A percentile compares a stretch with the other conserved stretches of the same genome.
Evolutionary conservation across 2,888 invertebrate species (phyloP).

Genomic region (Drosophila birchii): DNA sequence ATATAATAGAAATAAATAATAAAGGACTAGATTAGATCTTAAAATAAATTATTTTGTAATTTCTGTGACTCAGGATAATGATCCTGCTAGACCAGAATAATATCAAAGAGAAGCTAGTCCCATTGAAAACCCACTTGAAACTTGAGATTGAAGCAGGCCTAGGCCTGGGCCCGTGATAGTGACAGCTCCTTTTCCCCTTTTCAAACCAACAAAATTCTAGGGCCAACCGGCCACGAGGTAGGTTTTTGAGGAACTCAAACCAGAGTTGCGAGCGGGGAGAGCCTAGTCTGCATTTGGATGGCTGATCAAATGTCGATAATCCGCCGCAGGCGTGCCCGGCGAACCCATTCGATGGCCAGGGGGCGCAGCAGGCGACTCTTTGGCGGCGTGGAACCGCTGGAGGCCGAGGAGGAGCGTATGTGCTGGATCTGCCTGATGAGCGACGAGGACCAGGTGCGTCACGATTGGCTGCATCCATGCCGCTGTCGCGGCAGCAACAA

Average conservation of each 20-base stretch:
- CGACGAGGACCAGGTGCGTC: slow-evolving; percentile 45
- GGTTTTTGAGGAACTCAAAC: neutral
- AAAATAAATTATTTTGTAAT: too few species aligned
- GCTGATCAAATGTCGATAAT: neutral
- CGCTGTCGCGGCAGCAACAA: slow-evolving; percentile 63
- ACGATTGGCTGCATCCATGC: slow-evolving; percentile 68
- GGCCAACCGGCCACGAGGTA: neutral
- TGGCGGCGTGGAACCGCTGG: slow-evolving; percentile 14
- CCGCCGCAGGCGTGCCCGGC: neutral
- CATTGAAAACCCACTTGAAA: rapidly evolving
- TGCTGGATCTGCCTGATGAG: slow-evolving; percentile 68
- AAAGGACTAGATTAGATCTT: too few species aligned
- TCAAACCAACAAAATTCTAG: neutral
- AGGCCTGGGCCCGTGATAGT: neutral
- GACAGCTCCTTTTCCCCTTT: neutral
- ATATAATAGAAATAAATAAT: too few species aligned
- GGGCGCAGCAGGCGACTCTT: slow-evolving; percentile 16
- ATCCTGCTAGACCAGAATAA: too few species aligned
- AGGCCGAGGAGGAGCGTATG: slow-evolving; percentile 36
- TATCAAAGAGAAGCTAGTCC: neutral
- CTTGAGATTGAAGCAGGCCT: neutral
- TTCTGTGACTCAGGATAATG: too few species aligned
- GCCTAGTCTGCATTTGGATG: too few species aligned
- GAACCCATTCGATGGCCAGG: neutral
- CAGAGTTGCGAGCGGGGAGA: neutral